Conservation (phyloP, 2,888 invertebrate genomes). For the Drosophila tanythrix region DNA sequence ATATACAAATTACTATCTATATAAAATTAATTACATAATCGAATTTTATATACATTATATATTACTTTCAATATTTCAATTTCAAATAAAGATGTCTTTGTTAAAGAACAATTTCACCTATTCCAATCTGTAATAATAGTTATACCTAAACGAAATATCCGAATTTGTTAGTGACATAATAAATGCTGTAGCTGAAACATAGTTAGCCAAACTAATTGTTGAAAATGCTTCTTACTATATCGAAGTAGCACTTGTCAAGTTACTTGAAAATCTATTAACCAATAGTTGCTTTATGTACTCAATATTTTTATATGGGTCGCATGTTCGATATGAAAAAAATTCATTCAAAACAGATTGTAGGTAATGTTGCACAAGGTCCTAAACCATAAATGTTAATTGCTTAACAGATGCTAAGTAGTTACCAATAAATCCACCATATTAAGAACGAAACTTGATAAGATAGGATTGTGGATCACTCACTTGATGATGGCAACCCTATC, state of each 20-base stretch:
- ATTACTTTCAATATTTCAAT: no score
- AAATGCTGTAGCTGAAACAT: not conserved
- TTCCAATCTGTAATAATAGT: not conserved
- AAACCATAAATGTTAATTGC: conserved; percentile 14
- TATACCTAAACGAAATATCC: not conserved
- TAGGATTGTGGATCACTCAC: not conserved
- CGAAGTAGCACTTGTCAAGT: not conserved
- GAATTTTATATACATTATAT: not conserved
- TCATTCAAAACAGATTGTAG: not conserved
- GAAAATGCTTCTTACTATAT: not conserved
- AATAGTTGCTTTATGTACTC: not conserved
- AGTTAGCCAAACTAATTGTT: not conserved
- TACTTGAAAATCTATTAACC: not conserved
- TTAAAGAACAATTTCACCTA: not conserved
- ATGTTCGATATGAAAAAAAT: conserved; percentile 5
- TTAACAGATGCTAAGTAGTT: conserved; percentile 41
- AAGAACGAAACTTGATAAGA: conserved; percentile 17
- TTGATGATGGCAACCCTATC: conserved; percentile 9
- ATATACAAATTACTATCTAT: not conserved
- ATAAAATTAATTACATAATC: not conserved
- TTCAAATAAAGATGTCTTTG: no score
- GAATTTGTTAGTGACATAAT: not conserved
- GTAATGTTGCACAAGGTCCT: not conserved
- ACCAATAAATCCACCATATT: conserved; percentile 57
- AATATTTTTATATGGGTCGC: not conserved